Base-by-base conservation (phyloP, 2,888 invertebrate genomes). In the Amiota minor region DNA sequence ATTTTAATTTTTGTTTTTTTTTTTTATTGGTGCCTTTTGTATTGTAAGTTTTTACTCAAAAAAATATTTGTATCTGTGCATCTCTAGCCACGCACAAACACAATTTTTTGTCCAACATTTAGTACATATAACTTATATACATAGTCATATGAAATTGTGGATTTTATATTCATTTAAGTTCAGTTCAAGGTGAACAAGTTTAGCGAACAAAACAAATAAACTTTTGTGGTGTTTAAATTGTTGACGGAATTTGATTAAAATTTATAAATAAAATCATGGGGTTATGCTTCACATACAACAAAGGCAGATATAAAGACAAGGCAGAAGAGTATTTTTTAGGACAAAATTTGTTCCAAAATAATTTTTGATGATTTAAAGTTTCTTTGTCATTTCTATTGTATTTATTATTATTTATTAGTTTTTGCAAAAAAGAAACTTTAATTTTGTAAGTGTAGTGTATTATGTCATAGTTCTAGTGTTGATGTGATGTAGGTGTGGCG, bases 241-340 rank as follows among this genome's bases (percentile, higher is more conserved):
- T 83, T 70, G 78, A 73, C 78, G 75, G 77, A 70, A 77, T 85
- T 83, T 83, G 85, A 83, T 83, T 84, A 79, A 85, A 83, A 82
- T 83, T 84, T 85, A 85, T 83, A 81, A 85, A 82, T 78, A 83
- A 80, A 85, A 79, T 84, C 74, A 77, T 74, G 71, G 70, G 74
- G 70, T 75, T 72, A 70, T 16, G 35, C 65, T 23, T 23, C 23
- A 23, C 46, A 46, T 70, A 67, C 72, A 75, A 74, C 76, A 35
- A 56, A 70, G 47, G 45, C 70, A 46, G 18, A 23, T 35, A 35
- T 11, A 16, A 64, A 18, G 20, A 74, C 70, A 76, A 70, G 47
- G 47, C 67, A 75, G 50, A 50, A 50, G 2, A 50, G 2, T 23
- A 23, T 53, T 35, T 45, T 35, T 2, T 62, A 62, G 50, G 20